Conservation (phyloP, 2,797 vertebrate genomes). For the Sebastes alutus region DNA sequence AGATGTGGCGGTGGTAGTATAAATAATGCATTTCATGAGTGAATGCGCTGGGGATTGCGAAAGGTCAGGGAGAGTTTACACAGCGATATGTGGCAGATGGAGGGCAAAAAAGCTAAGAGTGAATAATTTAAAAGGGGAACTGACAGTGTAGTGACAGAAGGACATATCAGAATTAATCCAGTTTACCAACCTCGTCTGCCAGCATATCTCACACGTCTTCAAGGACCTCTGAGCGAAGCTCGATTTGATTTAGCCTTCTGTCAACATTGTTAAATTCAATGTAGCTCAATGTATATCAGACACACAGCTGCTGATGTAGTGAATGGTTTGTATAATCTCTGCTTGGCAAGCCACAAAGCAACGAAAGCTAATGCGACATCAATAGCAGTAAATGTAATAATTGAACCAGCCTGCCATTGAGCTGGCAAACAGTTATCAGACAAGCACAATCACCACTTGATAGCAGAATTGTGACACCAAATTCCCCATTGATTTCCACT, state of each 20-base stretch:
- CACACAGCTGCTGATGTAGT: constrained; percentile 30
- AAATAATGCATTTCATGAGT: constrained; percentile 78
- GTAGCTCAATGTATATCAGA: constrained; percentile 14
- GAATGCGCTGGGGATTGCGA: constrained; percentile 61
- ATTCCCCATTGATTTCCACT: constrained; percentile 44
- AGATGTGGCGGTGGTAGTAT: constrained; percentile 60
- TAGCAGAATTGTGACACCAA: constrained; percentile 37
- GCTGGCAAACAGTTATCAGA: constrained; percentile 35
- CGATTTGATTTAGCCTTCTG: constrained; percentile 54
- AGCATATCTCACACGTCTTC: constrained; percentile 27
- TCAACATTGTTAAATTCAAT: constrained; percentile 35
- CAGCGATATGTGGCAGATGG: constrained; percentile 72
- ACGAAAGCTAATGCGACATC: constrained; percentile 28
- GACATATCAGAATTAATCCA: constrained; percentile 67
- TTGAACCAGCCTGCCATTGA: constrained; percentile 22
- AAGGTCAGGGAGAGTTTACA: constrained; percentile 79
- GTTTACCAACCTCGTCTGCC: constrained; percentile 53
- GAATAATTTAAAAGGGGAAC: constrained; percentile 71
- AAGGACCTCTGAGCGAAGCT: constrained; percentile 34
- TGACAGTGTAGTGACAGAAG: constrained; percentile 62
- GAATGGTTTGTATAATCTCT: constrained; percentile 33
- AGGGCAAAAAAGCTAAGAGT: constrained; percentile 62
- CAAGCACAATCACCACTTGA: constrained; percentile 41
- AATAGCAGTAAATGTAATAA: constrained; percentile 28
- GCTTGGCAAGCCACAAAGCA: constrained; percentile 3